phyloP scores from a whole-genome alignment of 2,888 invertebrate genomes.

The Tetheella fluctuosa region DNA sequence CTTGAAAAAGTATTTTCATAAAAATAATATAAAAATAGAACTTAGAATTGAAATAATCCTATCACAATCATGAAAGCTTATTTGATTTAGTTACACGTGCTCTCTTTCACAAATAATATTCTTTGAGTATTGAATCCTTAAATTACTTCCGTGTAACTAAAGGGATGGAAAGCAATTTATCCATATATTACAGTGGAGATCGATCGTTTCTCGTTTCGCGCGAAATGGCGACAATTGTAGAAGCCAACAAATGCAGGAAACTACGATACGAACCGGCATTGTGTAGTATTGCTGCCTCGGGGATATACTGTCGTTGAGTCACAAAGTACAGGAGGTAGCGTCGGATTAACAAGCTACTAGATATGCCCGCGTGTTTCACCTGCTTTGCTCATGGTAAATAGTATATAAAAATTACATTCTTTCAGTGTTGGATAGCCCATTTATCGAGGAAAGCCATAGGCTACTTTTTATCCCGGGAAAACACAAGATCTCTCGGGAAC shows the following conservation, averaged over 20 bases:
- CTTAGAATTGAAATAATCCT: no score
- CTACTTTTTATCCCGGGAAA: no score
- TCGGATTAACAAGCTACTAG: background rate
- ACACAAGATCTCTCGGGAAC: no score
- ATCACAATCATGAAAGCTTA: no score
- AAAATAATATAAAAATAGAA: no score
- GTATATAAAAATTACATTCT: no score
- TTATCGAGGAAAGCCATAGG: no score
- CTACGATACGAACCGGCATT: constrained; percentile 52
- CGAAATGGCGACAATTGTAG: constrained; percentile 55
- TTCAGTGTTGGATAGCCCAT: no score
- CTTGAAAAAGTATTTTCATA: no score
- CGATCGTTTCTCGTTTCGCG: constrained; percentile 35
- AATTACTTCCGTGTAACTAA: constrained; percentile 13
- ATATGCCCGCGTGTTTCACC: no score
- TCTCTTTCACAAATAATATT: background rate
- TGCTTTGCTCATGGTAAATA: no score
- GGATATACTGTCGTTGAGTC: constrained; percentile 36
- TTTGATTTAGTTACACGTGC: background rate
- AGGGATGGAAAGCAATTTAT: constrained; percentile 43
- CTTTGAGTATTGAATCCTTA: background rate
- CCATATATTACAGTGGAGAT: constrained; percentile 45
- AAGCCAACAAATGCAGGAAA: constrained; percentile 58
- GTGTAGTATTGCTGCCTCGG: constrained; percentile 60
- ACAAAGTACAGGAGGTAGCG: constrained; percentile 33